These are phyloP conservation scores for Ethmia dodecea DNA, from an alignment of 2,888 invertebrate genomes.

Conservation along the genomic window DNA sequence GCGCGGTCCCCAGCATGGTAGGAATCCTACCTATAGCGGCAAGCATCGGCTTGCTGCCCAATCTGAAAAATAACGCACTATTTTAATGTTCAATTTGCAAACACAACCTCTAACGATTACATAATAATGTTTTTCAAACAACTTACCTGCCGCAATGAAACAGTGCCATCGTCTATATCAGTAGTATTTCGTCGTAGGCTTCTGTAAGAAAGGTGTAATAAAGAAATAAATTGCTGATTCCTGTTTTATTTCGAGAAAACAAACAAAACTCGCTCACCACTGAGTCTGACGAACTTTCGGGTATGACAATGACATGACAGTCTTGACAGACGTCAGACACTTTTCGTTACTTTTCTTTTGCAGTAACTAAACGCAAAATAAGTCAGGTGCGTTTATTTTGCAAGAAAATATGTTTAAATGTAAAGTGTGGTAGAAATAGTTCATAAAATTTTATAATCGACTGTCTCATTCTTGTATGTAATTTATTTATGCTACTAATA, in stretches of 20 bases:
- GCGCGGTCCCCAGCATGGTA: conserved; percentile 38
- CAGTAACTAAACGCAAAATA: not conserved
- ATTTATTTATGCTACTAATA: too few relatives aligned
- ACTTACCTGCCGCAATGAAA: conserved; percentile 58
- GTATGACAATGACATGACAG: not conserved
- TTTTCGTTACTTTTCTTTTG: not conserved
- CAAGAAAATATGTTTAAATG: too few relatives aligned
- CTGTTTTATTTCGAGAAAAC: conserved; percentile 23
- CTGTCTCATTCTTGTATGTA: too few relatives aligned
- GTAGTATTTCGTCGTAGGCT: conserved; percentile 36
- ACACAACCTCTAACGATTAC: conserved; percentile 43
- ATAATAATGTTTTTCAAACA: conserved; percentile 47
- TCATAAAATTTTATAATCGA: too few relatives aligned
- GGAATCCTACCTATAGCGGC: conserved; percentile 52
- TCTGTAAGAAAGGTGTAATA: conserved; percentile 31
- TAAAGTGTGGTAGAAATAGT: too few relatives aligned
- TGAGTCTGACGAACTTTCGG: conserved; percentile 38
- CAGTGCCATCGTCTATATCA: conserved; percentile 48
- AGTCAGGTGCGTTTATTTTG: too few relatives aligned
- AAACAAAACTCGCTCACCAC: conserved; percentile 34
- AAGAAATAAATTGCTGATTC: not conserved
- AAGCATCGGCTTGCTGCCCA: conserved; percentile 48
- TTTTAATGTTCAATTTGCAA: conserved; percentile 18
- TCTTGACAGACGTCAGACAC: not conserved
- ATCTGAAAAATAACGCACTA: conserved; percentile 39